These are phyloP conservation scores for Allacma fusca DNA, from an alignment of 2,888 invertebrate genomes.

Conservation along the genomic window DNA sequence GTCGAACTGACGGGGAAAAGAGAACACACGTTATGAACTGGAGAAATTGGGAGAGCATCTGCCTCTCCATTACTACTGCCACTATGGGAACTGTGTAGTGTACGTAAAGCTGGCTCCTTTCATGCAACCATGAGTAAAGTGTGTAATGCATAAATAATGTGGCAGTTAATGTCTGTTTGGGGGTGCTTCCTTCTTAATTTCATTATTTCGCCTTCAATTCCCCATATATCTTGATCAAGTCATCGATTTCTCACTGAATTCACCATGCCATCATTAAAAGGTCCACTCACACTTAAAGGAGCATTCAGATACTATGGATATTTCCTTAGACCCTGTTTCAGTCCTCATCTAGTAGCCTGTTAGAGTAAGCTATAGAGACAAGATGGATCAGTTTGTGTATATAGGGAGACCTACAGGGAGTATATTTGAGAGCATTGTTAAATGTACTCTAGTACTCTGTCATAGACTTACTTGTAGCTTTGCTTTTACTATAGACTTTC, in stretches of 20 bases:
- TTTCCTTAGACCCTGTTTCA: neutral
- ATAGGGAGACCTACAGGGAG: too few species aligned
- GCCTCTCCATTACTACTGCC: conserved; percentile 8
- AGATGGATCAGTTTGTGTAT: neutral
- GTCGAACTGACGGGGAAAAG: too few species aligned
- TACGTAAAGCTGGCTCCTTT: neutral
- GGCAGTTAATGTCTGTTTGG: conserved; percentile 60
- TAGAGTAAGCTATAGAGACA: neutral
- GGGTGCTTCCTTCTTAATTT: conserved; percentile 61
- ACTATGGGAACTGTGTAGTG: too few species aligned
- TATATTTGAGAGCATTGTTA: too few species aligned
- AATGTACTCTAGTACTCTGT: too few species aligned
- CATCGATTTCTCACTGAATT: conserved; percentile 61
- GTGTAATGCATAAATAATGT: conserved; percentile 61
- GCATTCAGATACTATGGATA: neutral
- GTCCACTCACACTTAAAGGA: conserved; percentile 50
- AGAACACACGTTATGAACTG: too few species aligned
- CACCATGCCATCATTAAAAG: conserved; percentile 61
- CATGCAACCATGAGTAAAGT: conserved; percentile 36
- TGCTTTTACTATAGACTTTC: too few species aligned
- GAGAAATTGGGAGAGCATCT: conserved; percentile 30
- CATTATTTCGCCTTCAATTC: conserved; percentile 60
- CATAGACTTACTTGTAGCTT: too few species aligned
- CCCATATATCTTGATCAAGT: conserved; percentile 62
- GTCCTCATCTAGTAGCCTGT: too few species aligned